Percentiles rank a stretch among this genome's conserved stretches.
Conservation (phyloP, 2,113 vertebrate species). For the Gymnarchus niloticus region DNA sequence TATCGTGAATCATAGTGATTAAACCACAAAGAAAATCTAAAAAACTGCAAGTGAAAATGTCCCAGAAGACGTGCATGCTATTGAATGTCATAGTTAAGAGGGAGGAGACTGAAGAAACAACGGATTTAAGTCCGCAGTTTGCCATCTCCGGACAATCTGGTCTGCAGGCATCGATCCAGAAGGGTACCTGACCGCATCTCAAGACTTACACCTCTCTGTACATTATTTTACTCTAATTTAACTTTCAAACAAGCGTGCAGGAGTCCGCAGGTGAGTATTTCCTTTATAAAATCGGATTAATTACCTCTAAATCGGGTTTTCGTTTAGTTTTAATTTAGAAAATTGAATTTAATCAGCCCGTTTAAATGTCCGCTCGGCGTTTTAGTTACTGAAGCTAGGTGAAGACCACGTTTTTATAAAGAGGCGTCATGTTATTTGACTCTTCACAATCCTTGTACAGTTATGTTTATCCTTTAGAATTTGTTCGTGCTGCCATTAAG, state of each 20-base stretch:
- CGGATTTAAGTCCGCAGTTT: not conserved
- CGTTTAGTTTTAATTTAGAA: not conserved
- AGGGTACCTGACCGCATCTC: not conserved
- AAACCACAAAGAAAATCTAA: not conserved
- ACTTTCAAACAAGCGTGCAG: too few species aligned
- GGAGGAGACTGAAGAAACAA: constrained; percentile 6
- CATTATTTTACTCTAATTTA: too few species aligned
- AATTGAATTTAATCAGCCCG: not conserved
- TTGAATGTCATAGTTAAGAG: not conserved
- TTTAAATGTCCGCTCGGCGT: not conserved
- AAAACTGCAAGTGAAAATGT: not conserved
- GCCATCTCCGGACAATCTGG: not conserved
- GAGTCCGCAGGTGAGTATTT: not conserved
- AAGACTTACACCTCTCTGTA: too few species aligned
- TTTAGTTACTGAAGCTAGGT: too few species aligned
- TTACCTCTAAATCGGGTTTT: not conserved
- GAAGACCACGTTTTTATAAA: not conserved
- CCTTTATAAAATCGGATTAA: not conserved
- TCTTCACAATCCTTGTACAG: not conserved
- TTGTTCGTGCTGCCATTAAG: not conserved
- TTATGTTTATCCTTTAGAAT: not conserved
- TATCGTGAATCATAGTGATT: not conserved
- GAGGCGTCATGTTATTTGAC: not conserved
- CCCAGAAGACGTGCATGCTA: not conserved
- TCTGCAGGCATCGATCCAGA: not conserved